Conservation (phyloP, 2,113 vertebrate genomes). For the Sorex fumeus region DNA sequence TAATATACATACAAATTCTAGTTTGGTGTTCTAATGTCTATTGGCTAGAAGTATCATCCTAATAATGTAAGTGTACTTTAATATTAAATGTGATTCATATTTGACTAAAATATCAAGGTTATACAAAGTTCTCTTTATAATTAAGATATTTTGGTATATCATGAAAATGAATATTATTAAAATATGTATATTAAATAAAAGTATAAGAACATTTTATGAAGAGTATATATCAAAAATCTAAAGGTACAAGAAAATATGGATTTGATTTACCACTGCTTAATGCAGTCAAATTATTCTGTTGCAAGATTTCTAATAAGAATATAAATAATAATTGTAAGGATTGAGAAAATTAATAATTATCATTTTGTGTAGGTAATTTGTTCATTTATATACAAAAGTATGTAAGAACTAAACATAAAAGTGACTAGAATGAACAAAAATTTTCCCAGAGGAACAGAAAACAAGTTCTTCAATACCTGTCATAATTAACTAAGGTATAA, state of each 20-base stretch:
- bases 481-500: constrained; percentile 1
- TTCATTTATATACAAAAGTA: not conserved
- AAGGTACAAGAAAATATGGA: not conserved
- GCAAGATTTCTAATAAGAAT: constrained; percentile 19
- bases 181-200: not conserved
- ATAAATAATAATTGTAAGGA: not conserved
- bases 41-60: not conserved
- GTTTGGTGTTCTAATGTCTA: constrained; percentile 5
- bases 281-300: not conserved
- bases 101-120: not conserved
- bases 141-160: not conserved
- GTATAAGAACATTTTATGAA: not conserved
- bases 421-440: not conserved
- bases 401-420: not conserved
- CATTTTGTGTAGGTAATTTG: not conserved
- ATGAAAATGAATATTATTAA: constrained; percentile 22
- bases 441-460: not conserved
- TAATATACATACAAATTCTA: not conserved
- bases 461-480: not conserved
- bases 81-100: not conserved
- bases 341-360: constrained; percentile 31
- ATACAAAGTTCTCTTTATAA: not conserved
- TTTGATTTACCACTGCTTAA: no score
- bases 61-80: not conserved
- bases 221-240: no score